These are phyloP conservation scores for Bombylius discolor DNA, from an alignment of 2,888 invertebrate species.

Conservation along the genomic window DNA sequence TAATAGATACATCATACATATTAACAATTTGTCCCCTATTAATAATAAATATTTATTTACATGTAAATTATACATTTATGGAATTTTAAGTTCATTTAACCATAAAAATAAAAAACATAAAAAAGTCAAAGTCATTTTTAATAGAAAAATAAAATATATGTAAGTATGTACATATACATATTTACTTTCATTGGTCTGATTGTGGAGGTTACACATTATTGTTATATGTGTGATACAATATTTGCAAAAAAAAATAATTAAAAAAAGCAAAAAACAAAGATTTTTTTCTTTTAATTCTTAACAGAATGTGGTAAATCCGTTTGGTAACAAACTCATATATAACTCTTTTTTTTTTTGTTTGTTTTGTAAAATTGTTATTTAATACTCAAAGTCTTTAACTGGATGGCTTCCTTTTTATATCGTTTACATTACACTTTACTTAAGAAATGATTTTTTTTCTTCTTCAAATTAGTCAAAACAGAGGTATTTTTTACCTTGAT, in stretches of 20 bases:
- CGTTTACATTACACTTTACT: background rate
- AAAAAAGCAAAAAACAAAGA: no score
- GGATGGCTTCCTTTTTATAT: background rate
- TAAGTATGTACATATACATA: background rate
- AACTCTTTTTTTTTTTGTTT: background rate
- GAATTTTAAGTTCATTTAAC: no score
- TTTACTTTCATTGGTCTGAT: slow-evolving; percentile 11
- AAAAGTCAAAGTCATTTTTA: background rate
- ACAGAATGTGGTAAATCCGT: background rate
- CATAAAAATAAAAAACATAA: no score
- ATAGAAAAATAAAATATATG: background rate
- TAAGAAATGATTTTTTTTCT: background rate
- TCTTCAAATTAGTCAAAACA: no score
- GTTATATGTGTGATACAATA: no score
- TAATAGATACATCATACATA: no score
- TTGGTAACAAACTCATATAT: background rate
- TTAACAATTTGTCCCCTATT: no score
- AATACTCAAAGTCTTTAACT: background rate
- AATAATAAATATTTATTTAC: no score
- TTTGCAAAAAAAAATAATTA: no score
- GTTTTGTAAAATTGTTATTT: background rate
- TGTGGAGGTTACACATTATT: slow-evolving; percentile 5
- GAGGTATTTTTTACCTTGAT: no score
- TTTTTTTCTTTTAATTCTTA: no score
- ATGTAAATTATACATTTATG: no score